Percentiles rank a stretch among this genome's conserved stretches.
Conservation (phyloP, 2,888 invertebrate species). For the Drosophila crucigera region DNA sequence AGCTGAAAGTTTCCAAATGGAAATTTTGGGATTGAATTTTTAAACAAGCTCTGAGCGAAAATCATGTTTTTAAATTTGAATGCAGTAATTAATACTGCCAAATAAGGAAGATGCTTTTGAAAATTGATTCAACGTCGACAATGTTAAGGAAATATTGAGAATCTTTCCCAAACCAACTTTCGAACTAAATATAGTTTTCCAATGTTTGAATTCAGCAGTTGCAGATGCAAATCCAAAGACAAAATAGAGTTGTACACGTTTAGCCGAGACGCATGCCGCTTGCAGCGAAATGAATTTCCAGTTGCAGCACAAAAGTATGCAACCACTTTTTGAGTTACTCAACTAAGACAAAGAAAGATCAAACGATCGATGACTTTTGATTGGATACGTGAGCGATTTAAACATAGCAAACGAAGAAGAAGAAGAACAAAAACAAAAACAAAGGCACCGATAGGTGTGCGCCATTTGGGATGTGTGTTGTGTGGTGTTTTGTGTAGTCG, state of each 20-base stretch:
- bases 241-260: not conserved
- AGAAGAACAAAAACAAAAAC: constrained; percentile 35
- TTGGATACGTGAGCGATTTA: constrained; percentile 28
- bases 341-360: constrained; percentile 24
- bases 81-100: not conserved
- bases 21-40: not conserved
- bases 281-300: not conserved
- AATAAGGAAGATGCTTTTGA: not conserved
- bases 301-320: constrained; percentile 48
- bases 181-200: not conserved
- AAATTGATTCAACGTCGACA: not conserved
- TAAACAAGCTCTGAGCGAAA: not conserved
- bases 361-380: constrained; percentile 46
- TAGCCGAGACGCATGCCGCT: constrained; percentile 29
- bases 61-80: not conserved
- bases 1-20: not conserved
- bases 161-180: not conserved
- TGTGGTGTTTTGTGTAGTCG: constrained; percentile 47
- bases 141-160: not conserved
- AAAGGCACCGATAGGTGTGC: constrained; percentile 34
- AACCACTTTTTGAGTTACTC: not conserved
- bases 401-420: constrained; percentile 39
- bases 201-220: not conserved
- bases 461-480: constrained; percentile 19
- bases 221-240: not conserved